phyloP scores from a whole-genome alignment of 2,888 invertebrate species.

The Harpagoxenus sublaevis region DNA sequence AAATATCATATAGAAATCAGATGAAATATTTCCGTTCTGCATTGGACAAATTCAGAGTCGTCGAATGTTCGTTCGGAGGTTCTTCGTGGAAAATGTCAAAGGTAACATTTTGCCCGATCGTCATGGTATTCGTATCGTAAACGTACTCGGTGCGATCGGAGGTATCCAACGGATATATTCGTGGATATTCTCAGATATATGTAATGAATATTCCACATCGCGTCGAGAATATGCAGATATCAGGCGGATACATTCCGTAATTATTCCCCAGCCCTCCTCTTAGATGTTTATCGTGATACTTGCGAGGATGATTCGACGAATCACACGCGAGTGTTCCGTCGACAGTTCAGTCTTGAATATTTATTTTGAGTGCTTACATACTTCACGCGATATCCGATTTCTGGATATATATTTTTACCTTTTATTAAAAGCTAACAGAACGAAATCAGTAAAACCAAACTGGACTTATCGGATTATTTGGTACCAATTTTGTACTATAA shows the following conservation, averaged over 20 bases:
- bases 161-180: not conserved
- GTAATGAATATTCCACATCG: not conserved
- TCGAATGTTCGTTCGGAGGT: not conserved
- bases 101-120: not conserved
- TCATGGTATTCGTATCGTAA: not conserved
- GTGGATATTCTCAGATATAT: conserved; percentile 16
- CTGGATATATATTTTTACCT: not conserved
- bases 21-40: not conserved
- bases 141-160: not conserved
- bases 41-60: no score
- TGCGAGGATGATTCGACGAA: not conserved
- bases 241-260: not conserved
- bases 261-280: not conserved
- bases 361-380: not conserved
- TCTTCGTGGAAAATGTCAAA: conserved; percentile 39
- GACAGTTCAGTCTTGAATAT: not conserved
- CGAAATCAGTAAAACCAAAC: no score
- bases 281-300: conserved; percentile 2
- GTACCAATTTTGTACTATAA: no score
- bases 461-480: no score
- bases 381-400: not conserved
- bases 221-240: not conserved
- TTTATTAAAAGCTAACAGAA: no score
- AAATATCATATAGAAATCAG: not conserved
- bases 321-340: not conserved